These are phyloP conservation scores for Chionoecetes opilio DNA, from an alignment of 1,140 invertebrate species.

Conservation along the genomic window DNA sequence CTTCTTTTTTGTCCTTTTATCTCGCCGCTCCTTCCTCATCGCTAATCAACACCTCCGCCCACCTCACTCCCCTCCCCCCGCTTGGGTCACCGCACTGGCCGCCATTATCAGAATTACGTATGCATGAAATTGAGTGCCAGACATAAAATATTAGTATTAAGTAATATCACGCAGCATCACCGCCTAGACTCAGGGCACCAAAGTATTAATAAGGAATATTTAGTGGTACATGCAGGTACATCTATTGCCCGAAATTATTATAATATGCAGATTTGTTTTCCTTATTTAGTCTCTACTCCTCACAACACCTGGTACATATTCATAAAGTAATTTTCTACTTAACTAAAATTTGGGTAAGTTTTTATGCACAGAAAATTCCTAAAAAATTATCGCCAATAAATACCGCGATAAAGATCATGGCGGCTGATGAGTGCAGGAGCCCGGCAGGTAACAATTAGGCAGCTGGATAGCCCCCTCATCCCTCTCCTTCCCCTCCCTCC, in stretches of 20 bases:
- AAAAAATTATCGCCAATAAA: conserved; percentile 41
- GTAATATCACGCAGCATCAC: conserved; percentile 56
- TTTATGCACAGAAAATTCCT: conserved; percentile 53
- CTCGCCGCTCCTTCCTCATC: background rate
- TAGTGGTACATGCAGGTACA: conserved; percentile 45
- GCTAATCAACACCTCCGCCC: conserved; percentile 55
- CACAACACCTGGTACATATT: conserved; percentile 61
- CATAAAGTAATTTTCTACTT: conserved; percentile 49
- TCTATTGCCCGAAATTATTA: conserved; percentile 63
- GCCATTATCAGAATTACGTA: conserved; percentile 66
- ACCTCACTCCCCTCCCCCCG: background rate
- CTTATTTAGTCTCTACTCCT: background rate
- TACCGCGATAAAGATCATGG: conserved; percentile 46
- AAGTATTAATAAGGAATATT: conserved; percentile 65
- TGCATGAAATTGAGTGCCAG: conserved; percentile 64
- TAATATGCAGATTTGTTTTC: conserved; percentile 53
- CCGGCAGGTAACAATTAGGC: conserved; percentile 12
- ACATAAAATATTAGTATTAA: conserved; percentile 66
- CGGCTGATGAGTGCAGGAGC: conserved; percentile 51
- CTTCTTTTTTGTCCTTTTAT: background rate
- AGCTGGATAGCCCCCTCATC: background rate
- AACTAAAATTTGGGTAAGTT: conserved; percentile 42
- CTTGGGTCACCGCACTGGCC: background rate
- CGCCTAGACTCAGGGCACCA: background rate
- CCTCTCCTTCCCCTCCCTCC: background rate